Percentiles rank a stretch among this genome's conserved stretches.
phyloP scores from a whole-genome alignment of 2,888 invertebrate species.

The Fragum whitleyi region DNA sequence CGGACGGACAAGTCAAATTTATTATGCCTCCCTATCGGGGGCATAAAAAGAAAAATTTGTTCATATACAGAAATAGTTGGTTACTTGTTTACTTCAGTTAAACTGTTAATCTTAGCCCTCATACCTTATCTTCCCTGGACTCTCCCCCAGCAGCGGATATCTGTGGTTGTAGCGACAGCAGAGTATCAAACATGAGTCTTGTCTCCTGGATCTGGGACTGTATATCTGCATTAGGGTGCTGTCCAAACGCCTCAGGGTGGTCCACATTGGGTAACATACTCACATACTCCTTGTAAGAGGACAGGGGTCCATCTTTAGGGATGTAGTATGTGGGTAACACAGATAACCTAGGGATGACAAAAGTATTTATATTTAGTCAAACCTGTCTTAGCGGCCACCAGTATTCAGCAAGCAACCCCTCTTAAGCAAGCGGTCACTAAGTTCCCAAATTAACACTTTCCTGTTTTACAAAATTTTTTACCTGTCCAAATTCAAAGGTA shows the following conservation, averaged over 20 bases:
- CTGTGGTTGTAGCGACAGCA: constrained; percentile 92
- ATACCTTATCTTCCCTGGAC: constrained; percentile 90
- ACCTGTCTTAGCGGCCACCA: too few species aligned
- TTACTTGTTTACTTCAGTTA: too few species aligned
- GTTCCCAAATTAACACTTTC: too few species aligned
- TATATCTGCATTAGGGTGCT: constrained; percentile 96
- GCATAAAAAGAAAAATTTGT: too few species aligned
- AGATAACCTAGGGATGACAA: constrained; percentile 88
- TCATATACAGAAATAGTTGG: too few species aligned
- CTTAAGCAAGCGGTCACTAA: too few species aligned
- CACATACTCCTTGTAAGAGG: constrained; percentile 93
- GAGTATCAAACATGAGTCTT: constrained; percentile 90
- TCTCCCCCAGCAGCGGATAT: constrained; percentile 85
- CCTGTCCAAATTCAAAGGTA: too few species aligned
- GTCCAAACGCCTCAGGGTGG: constrained; percentile 94
- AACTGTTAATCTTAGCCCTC: too few species aligned
- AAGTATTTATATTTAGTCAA: neutral
- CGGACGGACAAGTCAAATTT: too few species aligned
- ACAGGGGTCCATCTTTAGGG: constrained; percentile 92
- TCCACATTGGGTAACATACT: constrained; percentile 91
- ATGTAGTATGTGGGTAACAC: constrained; percentile 91
- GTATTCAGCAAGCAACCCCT: too few species aligned
- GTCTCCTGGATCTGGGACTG: constrained; percentile 94
- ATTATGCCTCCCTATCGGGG: too few species aligned
- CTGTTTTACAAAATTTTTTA: too few species aligned